Conservation (phyloP, 64 coral and sea anemone species). For the Catalaphyllia jardinei region DNA sequence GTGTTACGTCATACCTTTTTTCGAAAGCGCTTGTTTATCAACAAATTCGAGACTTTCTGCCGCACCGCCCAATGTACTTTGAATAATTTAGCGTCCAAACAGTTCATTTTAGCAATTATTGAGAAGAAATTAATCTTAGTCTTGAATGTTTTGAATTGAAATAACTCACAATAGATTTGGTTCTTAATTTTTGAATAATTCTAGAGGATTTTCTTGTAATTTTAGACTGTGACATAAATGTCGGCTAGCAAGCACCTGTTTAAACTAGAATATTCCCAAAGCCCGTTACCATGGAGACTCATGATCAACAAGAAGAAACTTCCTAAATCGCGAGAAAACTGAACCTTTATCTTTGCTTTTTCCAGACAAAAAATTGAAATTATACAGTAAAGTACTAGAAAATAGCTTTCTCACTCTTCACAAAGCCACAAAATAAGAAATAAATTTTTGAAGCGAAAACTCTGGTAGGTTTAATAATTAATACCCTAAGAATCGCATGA, state of each 20-base stretch:
- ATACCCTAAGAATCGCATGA: not conserved
- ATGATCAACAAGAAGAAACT: not conserved
- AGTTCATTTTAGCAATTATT: not conserved
- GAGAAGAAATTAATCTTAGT: not conserved
- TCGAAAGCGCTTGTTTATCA: not conserved
- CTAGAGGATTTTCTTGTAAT: not conserved
- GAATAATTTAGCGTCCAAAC: not conserved
- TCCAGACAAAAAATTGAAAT: not conserved
- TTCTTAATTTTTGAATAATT: not conserved
- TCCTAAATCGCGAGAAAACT: too few relatives aligned
- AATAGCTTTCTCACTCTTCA: not conserved
- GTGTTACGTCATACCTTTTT: conserved; percentile 9
- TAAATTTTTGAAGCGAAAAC: not conserved
- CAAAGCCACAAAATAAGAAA: not conserved
- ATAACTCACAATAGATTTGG: not conserved
- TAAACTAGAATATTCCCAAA: conserved; percentile 18
- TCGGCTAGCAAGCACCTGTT: conserved; percentile 29
- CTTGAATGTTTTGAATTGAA: not conserved
- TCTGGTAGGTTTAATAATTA: conserved; percentile 4
- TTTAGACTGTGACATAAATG: conserved; percentile 1
- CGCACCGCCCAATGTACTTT: not conserved
- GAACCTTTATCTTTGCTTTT: not conserved
- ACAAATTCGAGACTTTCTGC: not conserved
- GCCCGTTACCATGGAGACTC: conserved; percentile 3
- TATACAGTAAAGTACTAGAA: not conserved